Percentiles rank a stretch among this genome's conserved stretches.
Conservation (phyloP, 2,113 vertebrate genomes). For the Rhinogobius similis region DNA sequence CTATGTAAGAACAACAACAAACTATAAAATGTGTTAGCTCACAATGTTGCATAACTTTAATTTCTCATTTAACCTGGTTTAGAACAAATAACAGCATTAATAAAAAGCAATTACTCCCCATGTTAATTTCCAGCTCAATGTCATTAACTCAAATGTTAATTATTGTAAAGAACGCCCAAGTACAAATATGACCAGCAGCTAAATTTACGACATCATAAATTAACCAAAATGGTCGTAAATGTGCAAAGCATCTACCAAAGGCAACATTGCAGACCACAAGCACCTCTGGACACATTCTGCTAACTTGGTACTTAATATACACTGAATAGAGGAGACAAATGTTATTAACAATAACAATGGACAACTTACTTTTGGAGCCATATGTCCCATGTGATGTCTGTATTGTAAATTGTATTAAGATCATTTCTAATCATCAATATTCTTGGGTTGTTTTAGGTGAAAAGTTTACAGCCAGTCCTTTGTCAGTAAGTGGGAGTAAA, state of each 20-base stretch:
- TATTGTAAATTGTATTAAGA: too few relatives aligned
- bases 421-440: not conserved
- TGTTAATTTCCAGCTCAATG: constrained; percentile 51
- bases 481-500: not conserved
- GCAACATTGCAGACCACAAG: not conserved
- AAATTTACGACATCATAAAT: constrained; percentile 26
- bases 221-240: constrained; percentile 13
- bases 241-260: not conserved
- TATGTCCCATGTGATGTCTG: not conserved
- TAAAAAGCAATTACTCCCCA: constrained; percentile 5
- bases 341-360: not conserved
- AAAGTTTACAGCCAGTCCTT: too few relatives aligned
- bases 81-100: constrained; percentile 23
- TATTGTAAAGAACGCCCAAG: constrained; percentile 23
- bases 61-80: constrained; percentile 49
- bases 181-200: constrained; percentile 35
- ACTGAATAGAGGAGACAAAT: not conserved
- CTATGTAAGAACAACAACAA: constrained; percentile 72
- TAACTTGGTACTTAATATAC: not conserved
- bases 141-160: constrained; percentile 40
- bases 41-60: constrained; percentile 70
- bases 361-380: not conserved
- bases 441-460: too few relatives aligned
- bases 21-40: constrained; percentile 69
- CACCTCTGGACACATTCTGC: constrained; percentile 6